These are phyloP conservation scores for Drosophila lini DNA, from an alignment of 1,140 invertebrate genomes.

Conservation along the genomic window DNA sequence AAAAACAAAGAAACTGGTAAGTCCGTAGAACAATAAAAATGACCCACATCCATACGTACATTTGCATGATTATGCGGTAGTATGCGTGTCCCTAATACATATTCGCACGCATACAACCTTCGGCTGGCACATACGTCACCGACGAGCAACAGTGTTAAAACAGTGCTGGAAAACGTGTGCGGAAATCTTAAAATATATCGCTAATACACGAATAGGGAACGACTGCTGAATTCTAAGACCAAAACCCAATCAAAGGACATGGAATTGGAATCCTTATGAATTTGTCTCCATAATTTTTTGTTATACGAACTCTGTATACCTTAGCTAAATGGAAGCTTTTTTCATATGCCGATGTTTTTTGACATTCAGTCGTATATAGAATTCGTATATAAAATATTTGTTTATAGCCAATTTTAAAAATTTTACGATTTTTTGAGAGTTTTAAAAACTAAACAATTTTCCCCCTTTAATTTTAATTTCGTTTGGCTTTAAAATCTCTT, in stretches of 20 bases:
- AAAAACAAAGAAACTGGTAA: slow-evolving; percentile 31
- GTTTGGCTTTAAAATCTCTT: neutral
- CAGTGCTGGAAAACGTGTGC: slow-evolving; percentile 27
- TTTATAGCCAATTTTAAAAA: neutral
- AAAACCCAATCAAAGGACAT: neutral
- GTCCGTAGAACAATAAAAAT: slow-evolving; percentile 53
- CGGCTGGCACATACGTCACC: slow-evolving; percentile 37
- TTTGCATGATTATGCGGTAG: slow-evolving; percentile 18
- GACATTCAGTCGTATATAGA: neutral
- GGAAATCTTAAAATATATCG: neutral
- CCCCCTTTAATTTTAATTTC: neutral
- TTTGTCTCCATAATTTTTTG: neutral
- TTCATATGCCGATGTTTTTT: neutral
- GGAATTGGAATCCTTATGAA: neutral
- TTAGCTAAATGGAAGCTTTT: neutral
- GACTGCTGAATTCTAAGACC: neutral
- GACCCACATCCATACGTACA: slow-evolving; percentile 46
- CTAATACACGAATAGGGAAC: neutral
- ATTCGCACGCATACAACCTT: slow-evolving; percentile 31
- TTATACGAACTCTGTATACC: neutral
- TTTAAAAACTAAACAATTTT: neutral
- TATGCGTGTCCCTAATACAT: slow-evolving; percentile 14
- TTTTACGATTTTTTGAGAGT: neutral
- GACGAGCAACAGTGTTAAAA: slow-evolving; percentile 30
- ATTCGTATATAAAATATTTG: no score